These are phyloP conservation scores for Tetrao urogallus DNA, from an alignment of 2,113 vertebrate genomes.

Conservation along the genomic window DNA sequence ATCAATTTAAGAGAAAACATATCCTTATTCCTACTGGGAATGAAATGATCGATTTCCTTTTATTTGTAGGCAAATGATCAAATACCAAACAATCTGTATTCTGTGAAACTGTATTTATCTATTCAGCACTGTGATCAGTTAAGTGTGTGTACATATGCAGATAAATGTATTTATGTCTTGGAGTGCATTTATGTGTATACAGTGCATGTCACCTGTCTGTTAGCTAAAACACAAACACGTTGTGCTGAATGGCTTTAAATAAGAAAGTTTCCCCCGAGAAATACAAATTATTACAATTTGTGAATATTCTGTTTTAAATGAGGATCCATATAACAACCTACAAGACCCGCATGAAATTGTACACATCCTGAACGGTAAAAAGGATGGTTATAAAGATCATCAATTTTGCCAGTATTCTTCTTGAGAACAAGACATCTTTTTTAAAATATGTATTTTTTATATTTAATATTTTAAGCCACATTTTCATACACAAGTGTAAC, in stretches of 20 bases:
- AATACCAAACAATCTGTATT: neutral
- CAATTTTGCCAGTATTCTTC: neutral
- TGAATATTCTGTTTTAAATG: slow-evolving; percentile 21
- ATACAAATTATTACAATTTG: neutral
- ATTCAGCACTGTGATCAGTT: neutral
- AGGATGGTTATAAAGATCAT: neutral
- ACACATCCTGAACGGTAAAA: neutral
- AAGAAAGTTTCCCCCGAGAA: neutral
- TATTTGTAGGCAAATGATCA: neutral
- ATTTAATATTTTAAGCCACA: neutral
- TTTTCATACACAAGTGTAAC: neutral
- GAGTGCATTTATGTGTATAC: neutral
- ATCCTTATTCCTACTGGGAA: neutral
- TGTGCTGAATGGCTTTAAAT: neutral
- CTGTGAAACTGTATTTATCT: neutral
- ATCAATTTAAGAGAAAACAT: neutral
- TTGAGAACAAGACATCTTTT: neutral
- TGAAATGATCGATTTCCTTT: neutral
- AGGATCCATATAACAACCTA: neutral
- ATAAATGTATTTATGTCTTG: neutral
- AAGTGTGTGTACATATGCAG: neutral
- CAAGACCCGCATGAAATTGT: neutral
- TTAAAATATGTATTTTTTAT: neutral
- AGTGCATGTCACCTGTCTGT: neutral
- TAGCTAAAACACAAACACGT: neutral